Evolutionary conservation across 2,113 vertebrate genomes (phyloP).

Genomic region (Oreocharis arfaki): DNA sequence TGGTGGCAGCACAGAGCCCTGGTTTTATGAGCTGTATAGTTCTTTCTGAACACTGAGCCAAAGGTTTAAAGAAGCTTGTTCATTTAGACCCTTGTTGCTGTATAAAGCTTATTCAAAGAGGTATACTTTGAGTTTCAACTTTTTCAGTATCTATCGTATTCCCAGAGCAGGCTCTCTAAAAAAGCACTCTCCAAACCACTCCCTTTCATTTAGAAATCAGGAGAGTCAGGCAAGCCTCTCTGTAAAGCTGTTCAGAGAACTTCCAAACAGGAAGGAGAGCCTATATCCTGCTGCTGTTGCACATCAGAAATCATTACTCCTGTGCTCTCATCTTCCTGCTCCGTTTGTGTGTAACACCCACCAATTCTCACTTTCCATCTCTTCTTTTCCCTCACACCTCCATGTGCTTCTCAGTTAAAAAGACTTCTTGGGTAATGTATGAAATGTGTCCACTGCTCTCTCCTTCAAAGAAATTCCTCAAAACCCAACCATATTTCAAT

Average conservation of each 20-base stretch:
- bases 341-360: background rate
- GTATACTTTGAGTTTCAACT: background rate
- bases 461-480: conserved; percentile 56
- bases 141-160: background rate
- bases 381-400: background rate
- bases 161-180: background rate
- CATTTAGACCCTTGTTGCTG: background rate
- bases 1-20: background rate
- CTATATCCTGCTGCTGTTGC: background rate
- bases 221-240: background rate
- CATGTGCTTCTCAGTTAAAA: conserved; percentile 14
- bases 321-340: background rate
- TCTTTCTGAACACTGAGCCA: background rate
- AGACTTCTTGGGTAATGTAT: background rate
- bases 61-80: background rate
- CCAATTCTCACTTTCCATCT: background rate
- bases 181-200: background rate
- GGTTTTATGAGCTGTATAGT: background rate
- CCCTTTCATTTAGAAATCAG: background rate
- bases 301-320: background rate
- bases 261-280: background rate
- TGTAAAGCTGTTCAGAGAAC: background rate
- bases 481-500: conserved; percentile 37
- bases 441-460: conserved; percentile 7
- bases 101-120: background rate